These are phyloP conservation scores for Irena cyanogastra DNA, from an alignment of 2,113 vertebrate genomes.

Conservation along the genomic window DNA sequence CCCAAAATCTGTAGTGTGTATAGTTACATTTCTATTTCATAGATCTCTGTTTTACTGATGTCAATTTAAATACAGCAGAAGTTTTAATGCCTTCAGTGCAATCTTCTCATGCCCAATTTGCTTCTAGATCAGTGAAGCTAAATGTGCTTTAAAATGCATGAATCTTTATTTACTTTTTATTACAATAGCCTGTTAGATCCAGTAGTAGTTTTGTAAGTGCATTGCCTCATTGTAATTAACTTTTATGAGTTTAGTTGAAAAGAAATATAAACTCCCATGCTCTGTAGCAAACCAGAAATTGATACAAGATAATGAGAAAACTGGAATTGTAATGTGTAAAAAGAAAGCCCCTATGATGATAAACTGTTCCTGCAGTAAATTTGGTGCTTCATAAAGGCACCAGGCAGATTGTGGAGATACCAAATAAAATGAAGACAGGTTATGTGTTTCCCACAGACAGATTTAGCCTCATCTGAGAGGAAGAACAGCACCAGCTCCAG, in stretches of 20 bases:
- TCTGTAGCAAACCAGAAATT: not conserved
- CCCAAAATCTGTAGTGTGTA: not conserved
- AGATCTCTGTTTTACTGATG: not conserved
- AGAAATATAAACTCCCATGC: not conserved
- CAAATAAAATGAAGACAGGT: not conserved
- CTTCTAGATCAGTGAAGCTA: constrained; percentile 31
- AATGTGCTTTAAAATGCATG: constrained; percentile 17
- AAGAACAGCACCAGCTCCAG: not conserved
- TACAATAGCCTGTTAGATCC: not conserved
- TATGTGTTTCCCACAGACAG: not conserved
- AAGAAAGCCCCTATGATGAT: not conserved
- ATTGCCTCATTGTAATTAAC: not conserved
- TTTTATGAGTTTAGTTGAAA: not conserved
- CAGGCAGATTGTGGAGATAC: not conserved
- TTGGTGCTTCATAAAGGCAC: not conserved
- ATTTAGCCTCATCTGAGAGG: not conserved
- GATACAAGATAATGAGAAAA: not conserved
- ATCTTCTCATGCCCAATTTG: constrained; percentile 10
- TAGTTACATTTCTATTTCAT: not conserved
- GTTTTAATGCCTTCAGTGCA: not conserved
- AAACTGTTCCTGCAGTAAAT: not conserved
- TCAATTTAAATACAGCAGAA: not conserved
- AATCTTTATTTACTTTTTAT: constrained; percentile 34
- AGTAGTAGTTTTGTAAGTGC: not conserved
- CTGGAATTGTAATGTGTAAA: accelerated